Percentiles rank a stretch among this genome's conserved stretches.
Conservation (phyloP, 2,797 vertebrate species). For the Salmo trutta region DNA sequence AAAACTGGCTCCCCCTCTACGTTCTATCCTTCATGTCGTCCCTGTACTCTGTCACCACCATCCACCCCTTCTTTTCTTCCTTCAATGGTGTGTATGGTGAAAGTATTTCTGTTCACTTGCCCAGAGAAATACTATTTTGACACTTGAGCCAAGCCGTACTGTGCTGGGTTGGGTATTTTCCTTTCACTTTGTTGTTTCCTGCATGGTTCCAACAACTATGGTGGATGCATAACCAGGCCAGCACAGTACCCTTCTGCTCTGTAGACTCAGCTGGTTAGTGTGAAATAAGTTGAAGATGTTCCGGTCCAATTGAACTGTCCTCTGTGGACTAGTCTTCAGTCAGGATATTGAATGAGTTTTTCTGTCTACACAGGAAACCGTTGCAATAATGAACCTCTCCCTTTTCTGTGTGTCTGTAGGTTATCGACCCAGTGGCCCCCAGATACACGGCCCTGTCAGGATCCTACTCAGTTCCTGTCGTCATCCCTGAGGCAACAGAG, state of each 20-base stretch:
- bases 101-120: neutral
- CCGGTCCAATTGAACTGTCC: neutral
- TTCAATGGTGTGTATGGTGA: no score
- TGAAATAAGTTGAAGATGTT: neutral
- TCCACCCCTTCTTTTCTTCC: neutral
- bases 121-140: neutral
- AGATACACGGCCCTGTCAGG: constrained; percentile 89
- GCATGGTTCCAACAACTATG: no score
- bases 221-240: no score
- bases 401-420: constrained; percentile 67
- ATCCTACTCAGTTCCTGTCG: constrained; percentile 85
- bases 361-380: neutral
- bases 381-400: neutral
- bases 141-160: neutral
- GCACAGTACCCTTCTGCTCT: neutral
- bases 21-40: neutral
- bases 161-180: neutral
- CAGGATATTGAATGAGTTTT: neutral
- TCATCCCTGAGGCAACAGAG: constrained; percentile 83
- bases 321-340: neutral
- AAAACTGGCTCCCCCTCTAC: neutral
- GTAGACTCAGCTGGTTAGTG: neutral
- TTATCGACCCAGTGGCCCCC: constrained; percentile 95
- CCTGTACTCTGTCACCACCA: neutral
- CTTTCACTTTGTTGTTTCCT: no score